These are phyloP conservation scores for Pipistrellus kuhlii DNA, from an alignment of 2,797 vertebrate genomes.

Conservation along the genomic window DNA sequence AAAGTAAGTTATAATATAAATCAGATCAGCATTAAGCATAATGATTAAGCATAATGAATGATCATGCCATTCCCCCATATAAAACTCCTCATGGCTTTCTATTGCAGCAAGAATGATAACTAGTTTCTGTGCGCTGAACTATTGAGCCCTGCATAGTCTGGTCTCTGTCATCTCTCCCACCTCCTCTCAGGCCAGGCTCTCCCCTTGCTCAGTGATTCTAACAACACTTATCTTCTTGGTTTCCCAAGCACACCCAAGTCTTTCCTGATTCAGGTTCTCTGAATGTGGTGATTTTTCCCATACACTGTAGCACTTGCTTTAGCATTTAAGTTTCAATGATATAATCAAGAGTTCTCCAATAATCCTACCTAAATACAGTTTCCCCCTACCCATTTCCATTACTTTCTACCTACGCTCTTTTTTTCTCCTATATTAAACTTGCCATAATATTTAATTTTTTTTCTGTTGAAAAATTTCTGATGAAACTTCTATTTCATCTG, in stretches of 20 bases:
- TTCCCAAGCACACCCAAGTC: not conserved
- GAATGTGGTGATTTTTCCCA: not conserved
- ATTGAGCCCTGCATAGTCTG: not conserved
- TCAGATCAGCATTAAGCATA: not conserved
- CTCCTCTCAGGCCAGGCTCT: not conserved
- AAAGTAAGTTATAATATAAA: not conserved
- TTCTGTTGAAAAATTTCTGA: constrained; percentile 13
- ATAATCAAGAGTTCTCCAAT: not conserved
- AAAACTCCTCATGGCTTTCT: not conserved
- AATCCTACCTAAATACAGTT: not conserved
- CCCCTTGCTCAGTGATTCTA: not conserved
- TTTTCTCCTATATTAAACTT: not conserved
- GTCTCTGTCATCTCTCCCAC: not conserved
- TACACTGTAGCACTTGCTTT: not conserved
- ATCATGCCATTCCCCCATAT: not conserved
- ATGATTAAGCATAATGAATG: not conserved
- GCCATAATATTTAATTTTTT: not conserved
- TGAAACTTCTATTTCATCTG: constrained; percentile 1
- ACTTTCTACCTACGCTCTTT: not conserved
- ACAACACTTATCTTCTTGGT: not conserved
- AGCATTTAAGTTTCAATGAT: not conserved
- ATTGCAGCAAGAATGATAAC: not conserved
- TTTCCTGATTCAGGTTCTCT: not conserved
- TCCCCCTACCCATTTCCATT: not conserved
- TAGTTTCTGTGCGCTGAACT: not conserved